Base-by-base conservation (phyloP, 30 jellyfish, hydroid and myxozoan genomes). In the Aurelia sp. region DNA sequence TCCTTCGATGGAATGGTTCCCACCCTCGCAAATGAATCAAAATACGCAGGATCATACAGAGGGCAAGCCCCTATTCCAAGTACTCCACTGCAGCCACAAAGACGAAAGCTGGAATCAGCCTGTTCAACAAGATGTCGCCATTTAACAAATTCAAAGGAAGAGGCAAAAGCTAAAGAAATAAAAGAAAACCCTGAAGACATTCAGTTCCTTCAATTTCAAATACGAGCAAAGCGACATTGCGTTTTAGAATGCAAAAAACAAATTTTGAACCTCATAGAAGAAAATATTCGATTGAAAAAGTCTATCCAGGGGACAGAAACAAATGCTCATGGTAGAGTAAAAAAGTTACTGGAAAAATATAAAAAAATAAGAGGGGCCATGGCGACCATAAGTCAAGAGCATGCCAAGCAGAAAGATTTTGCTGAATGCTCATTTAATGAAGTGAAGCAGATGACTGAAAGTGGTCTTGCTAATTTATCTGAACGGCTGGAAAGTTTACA, bases 91-190 rank as follows among this genome's bases (percentile, higher is more conserved):
- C 15, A 44, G 55, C 55, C 55, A 44, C 55, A 3, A 44, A 4
- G 55, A 2, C 55, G 55, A 44, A 44, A 44, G 55, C 55, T 44
- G 4, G 92, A 82, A 47, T 82, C 93, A 0, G 93, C 93, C 20
- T 84, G 93, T 52, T 84, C 93, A 13, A 61, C 93, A 0, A 11
- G 61, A 41, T 84, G 93, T 60, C 84, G 87, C 65, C 93, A 84
- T 53, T 60, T 76, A 10, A 82, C 93, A 11, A 71, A 62, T 18
- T 41, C 62, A 3, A 16, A 10, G 12, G 60, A 72, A n/a, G 76
- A 21, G n/a, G 44, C 44, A 13, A 84, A 44, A 41, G 64, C 63
- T 3, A 78, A n/a, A 9, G 75, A 84, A 50, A 40, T 30, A 11
- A 17, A 5, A 3, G 87, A 31, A 55, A 58, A 76, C n/a, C 50